Conservation (phyloP, 2,888 invertebrate species). For the Xestia rhomboidea region DNA sequence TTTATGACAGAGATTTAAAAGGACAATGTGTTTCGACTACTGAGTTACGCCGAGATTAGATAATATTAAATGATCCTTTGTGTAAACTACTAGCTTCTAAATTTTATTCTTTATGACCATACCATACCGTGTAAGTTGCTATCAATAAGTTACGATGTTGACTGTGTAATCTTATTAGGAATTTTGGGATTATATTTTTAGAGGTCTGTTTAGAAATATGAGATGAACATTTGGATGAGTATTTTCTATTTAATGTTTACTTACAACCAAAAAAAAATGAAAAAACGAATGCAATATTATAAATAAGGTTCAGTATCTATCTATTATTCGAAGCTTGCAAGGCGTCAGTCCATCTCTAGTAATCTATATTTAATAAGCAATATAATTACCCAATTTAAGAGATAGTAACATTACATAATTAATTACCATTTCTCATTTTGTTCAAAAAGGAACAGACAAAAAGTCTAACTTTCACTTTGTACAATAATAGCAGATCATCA, state of each 20-base stretch:
- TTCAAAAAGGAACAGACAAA: constrained; percentile 58
- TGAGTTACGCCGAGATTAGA: constrained; percentile 83
- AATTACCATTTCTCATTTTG: constrained; percentile 62
- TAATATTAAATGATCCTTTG: constrained; percentile 81
- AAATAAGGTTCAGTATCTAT: background rate
- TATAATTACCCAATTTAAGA: constrained; percentile 49
- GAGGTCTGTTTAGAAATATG: constrained; percentile 4
- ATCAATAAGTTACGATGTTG: constrained; percentile 48
- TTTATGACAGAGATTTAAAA: constrained; percentile 80
- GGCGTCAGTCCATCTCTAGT: constrained; percentile 16
- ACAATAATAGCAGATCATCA: constrained; percentile 56
- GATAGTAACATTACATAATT: constrained; percentile 52
- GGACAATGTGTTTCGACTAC: constrained; percentile 79
- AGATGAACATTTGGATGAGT: constrained; percentile 7
- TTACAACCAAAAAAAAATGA: background rate
- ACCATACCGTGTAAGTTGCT: constrained; percentile 45
- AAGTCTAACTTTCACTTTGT: constrained; percentile 63
- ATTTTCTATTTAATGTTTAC: constrained; percentile 9
- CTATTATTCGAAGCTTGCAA: constrained; percentile 15
- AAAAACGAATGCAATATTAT: background rate
- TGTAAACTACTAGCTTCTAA: constrained; percentile 69
- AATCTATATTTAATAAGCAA: constrained; percentile 60
- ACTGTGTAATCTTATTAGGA: constrained; percentile 54
- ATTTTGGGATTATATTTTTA: constrained; percentile 5
- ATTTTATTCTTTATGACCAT: constrained; percentile 61